Evolutionary conservation across 1,140 invertebrate species (phyloP).

Genomic region (Drosophila sp.): DNA sequence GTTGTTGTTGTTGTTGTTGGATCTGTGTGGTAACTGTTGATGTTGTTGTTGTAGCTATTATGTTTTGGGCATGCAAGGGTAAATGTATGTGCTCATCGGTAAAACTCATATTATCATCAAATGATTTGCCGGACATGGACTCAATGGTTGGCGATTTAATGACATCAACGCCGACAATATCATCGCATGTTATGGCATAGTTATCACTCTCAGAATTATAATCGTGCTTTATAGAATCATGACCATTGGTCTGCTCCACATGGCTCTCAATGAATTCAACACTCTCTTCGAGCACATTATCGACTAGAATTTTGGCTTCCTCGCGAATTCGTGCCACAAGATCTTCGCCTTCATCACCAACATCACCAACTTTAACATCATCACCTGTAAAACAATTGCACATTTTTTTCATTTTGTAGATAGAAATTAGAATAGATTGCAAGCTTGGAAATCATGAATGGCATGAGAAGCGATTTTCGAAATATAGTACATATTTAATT

Average conservation of each 20-base stretch:
- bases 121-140: conserved; percentile 84
- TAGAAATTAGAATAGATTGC: conserved; percentile 62
- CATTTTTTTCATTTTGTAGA: conserved; percentile 63
- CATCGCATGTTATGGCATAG: conserved; percentile 84
- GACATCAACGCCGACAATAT: conserved; percentile 81
- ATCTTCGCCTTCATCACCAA: conserved; percentile 66
- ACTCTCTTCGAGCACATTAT: conserved; percentile 82
- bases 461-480: conserved; percentile 55
- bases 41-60: conserved; percentile 35
- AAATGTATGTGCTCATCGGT: conserved; percentile 77
- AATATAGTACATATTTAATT: conserved; percentile 16
- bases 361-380: conserved; percentile 73
- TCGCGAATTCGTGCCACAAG: conserved; percentile 70
- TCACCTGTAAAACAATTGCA: conserved; percentile 80
- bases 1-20: conserved; percentile 54
- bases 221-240: conserved; percentile 66
- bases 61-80: conserved; percentile 69
- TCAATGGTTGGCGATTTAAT: conserved; percentile 84
- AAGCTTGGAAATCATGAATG: conserved; percentile 65
- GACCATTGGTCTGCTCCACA: conserved; percentile 68
- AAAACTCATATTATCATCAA: conserved; percentile 84
- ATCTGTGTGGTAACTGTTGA: conserved; percentile 56
- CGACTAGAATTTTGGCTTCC: conserved; percentile 82
- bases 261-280: conserved; percentile 76
- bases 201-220: conserved; percentile 84